Evolutionary conservation across 2,113 vertebrate species (phyloP), one percentile per base, ranked within the genome.

Genomic region (Todiramphus saurophagus): DNA sequence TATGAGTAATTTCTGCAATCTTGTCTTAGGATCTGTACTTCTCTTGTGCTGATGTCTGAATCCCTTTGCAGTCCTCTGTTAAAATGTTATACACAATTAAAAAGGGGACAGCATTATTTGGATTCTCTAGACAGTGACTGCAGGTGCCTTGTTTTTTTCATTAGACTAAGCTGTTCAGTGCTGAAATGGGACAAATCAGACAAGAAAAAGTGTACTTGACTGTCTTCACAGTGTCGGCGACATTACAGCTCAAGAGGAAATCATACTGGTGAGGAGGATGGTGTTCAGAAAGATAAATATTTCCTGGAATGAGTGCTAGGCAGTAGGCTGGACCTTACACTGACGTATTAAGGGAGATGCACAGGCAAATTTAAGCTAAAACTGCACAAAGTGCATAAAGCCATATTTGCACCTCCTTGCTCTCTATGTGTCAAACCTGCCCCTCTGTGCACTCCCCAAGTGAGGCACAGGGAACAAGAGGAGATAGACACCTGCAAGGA

Each of bases 391-490:
- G 17, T 3, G 2, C 18, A 35, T 39, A 30, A 51, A 90, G n/a
- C 19, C 4, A 0, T 37, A 48, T 43, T 21, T 43, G 2, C 2
- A 9, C 8, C 1, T 35, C 13, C 5, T 1, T 41, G 16, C 5
- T 31, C 10, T 35, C 50, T 0, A 4, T 5, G 15, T 27, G 44
- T 20, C 14, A 53, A 72, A 58, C 4, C 8, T 33, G 5, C 23
- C 10, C 28, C 5, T 46, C 15, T 5, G 2, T 27, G 41, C 13
- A 30, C 15, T 3, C 46, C 15, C 50, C 55, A 7, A 55, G n/a
- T 1, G 1, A 24, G 23, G 21, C 7, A 60, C 0, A 24, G 27
- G 56, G 37, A 59, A 41, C 1, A 68, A 53, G 44, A 63, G 27
- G 51, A 53, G 25, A 53, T 11, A 53, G 51, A 25, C 28, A 83